These are phyloP conservation scores for Agapetus fuscipes DNA, from an alignment of 2,888 invertebrate species.

Conservation along the genomic window DNA sequence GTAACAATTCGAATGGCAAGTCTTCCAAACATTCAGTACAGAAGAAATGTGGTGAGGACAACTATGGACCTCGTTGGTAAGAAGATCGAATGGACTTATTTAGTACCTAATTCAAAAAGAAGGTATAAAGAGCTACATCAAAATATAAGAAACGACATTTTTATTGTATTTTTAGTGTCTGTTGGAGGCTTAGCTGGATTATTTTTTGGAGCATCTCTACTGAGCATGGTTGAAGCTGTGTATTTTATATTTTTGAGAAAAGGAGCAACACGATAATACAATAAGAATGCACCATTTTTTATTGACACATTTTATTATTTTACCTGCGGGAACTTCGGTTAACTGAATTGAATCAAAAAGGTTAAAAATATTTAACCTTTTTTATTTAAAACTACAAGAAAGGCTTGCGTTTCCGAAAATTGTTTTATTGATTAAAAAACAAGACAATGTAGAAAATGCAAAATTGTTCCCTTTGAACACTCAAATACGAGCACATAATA, in stretches of 20 bases:
- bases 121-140: no score
- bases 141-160: neutral
- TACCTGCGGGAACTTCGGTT: no score
- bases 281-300: neutral
- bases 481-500: no score
- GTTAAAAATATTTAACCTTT: no score
- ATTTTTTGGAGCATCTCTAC: conserved; percentile 52
- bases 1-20: conserved; percentile 33
- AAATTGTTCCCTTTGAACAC: no score
- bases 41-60: conserved; percentile 53
- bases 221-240: conserved; percentile 50
- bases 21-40: conserved; percentile 50
- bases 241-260: conserved; percentile 32
- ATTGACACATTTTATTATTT: no score
- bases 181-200: conserved; percentile 51
- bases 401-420: no score
- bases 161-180: conserved; percentile 40
- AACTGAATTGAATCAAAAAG: no score
- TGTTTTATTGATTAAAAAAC: no score
- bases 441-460: no score
- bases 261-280: conserved; percentile 1
- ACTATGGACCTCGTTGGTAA: conserved; percentile 58
- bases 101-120: neutral
- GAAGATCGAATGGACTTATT: conserved; percentile 20
- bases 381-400: no score